Evolutionary conservation across 2,113 vertebrate genomes (phyloP), one percentile per base, ranked within the genome.

Genomic region (Hippotragus niger): DNA sequence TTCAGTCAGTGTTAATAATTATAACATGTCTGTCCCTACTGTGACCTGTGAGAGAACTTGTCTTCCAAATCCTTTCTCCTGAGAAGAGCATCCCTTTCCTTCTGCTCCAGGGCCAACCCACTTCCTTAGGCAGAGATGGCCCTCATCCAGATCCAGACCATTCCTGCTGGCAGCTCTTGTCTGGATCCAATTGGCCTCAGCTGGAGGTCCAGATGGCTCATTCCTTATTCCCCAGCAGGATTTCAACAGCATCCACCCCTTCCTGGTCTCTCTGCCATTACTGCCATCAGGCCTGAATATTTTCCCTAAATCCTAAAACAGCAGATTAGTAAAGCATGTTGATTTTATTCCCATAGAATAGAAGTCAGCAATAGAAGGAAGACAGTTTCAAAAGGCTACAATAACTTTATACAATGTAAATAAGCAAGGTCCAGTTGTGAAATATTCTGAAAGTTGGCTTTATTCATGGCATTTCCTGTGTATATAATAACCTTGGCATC

Each of bases 171-270:
- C 71, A 95, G 96, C 91, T 91, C 97, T 98, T 98, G 96, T 98
- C 76, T 97, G 82, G 62, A 96, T 97, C 93, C 98, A 97, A 94
- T 57, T 81, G 96, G 86, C 47, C 98, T 96, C 98, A 97, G 98
- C 91, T 97, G 97, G 98, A 98, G 91, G 83, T 94, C 96, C 98
- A 98, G 98, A 97, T 98, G 98, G 98, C 86, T 76, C 52, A 76
- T 84, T 98, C 93, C 96, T 97, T 89, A 90, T 33, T 80, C 57
- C 93, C 17, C 97, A 95, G 96, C 96, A 98, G 87, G 96, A 80
- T 86, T 94, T 82, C 71, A 58, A 52, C 50, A 95, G 84, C 27
- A 93, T 94, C 97, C 97, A 95, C 97, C 97, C 98, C 94, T 98
- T 98, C 97, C 96, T 97, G 96, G 82, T 95, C 31, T 78, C 94